Percentiles rank a stretch among this genome's conserved stretches.
These are phyloP conservation scores for Sebastes dallii DNA, from an alignment of 2,797 vertebrate species.

Conservation along the genomic window DNA sequence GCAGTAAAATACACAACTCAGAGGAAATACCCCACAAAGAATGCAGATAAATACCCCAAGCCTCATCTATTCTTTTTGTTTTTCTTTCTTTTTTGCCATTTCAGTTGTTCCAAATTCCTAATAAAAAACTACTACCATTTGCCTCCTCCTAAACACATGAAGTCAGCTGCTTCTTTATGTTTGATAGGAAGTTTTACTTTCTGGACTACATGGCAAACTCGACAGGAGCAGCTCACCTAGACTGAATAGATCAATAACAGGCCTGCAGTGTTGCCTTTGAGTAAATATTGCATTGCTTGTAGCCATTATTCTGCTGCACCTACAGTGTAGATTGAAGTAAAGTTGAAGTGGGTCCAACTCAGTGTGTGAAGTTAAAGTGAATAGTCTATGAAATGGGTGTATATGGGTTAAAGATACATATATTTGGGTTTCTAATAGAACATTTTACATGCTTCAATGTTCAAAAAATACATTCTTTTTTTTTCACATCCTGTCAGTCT, in stretches of 20 bases:
- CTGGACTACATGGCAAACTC: background rate
- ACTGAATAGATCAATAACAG: background rate
- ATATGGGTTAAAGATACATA: background rate
- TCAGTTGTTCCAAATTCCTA: constrained; percentile 4
- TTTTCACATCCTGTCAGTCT: too few relatives aligned
- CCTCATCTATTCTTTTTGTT: background rate
- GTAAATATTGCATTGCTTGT: background rate
- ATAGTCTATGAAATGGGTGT: background rate
- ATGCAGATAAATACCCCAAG: background rate
- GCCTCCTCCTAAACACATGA: constrained; percentile 15
- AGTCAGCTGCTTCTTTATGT: constrained; percentile 15
- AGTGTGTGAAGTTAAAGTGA: background rate
- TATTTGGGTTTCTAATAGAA: too few relatives aligned
- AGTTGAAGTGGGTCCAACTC: background rate
- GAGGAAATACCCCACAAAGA: background rate
- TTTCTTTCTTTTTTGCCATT: background rate
- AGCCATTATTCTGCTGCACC: background rate
- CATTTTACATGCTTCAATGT: too few relatives aligned
- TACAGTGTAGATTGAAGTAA: background rate
- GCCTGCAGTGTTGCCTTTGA: background rate
- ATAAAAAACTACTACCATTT: constrained; percentile 1
- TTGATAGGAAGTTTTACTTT: background rate
- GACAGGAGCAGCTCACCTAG: background rate
- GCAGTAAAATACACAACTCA: background rate
- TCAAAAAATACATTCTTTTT: too few relatives aligned